Conservation (phyloP, 2,888 invertebrate genomes). For the Leptarthrus brevirostris region DNA sequence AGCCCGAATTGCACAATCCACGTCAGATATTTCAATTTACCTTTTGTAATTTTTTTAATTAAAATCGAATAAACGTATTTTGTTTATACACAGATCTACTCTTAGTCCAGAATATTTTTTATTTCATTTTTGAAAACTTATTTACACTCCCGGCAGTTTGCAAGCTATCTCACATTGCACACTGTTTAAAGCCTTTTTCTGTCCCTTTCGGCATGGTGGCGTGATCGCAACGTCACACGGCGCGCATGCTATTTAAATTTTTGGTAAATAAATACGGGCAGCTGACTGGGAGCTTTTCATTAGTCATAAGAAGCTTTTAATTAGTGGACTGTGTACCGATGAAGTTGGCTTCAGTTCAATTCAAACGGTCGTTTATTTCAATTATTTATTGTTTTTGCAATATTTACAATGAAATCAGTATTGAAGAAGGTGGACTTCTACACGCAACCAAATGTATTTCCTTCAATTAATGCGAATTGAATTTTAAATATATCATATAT, state of each 20-base stretch:
- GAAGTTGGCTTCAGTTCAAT: too few relatives aligned
- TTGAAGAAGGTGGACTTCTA: too few relatives aligned
- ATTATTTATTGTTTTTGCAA: too few relatives aligned
- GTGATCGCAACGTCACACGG: slow-evolving; percentile 24
- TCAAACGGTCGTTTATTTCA: too few relatives aligned
- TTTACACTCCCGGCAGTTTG: background rate
- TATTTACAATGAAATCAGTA: too few relatives aligned
- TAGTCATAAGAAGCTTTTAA: too few relatives aligned
- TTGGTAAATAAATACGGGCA: too few relatives aligned
- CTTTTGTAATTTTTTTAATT: background rate
- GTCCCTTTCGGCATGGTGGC: slow-evolving; percentile 6
- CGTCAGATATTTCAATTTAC: background rate
- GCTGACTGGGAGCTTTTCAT: too few relatives aligned
- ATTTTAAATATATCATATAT: too few relatives aligned
- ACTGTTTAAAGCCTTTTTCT: background rate
- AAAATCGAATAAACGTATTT: background rate
- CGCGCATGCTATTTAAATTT: background rate
- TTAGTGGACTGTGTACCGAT: too few relatives aligned
- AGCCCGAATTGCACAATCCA: background rate
- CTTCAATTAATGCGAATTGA: too few relatives aligned
- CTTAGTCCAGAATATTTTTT: background rate
- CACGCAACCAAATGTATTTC: too few relatives aligned
- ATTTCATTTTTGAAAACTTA: background rate
- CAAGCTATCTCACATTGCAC: background rate
- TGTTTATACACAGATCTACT: background rate